Base-by-base conservation (phyloP, 2,888 invertebrate species). In the Minunthozetes semirufus region DNA sequence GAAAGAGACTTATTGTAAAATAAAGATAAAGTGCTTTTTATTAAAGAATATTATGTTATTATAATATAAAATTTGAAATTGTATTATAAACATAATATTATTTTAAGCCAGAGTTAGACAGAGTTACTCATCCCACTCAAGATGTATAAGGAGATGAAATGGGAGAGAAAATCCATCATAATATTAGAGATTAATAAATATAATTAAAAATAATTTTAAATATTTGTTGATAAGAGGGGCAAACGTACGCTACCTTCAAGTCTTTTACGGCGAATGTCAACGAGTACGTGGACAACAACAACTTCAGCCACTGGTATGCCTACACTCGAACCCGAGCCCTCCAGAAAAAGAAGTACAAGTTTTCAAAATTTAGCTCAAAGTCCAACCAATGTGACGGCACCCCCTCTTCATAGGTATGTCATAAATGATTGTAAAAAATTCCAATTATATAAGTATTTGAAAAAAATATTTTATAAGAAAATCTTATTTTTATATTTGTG, bases 251-350 rank as follows among this genome's bases (percentile, higher is more conserved):
- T 84, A 75, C 84, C 84, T 3, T 83, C 83, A 0, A 82, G 82
- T 78, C 80, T 85, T 42, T 81, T 84, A 15, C 81, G 85, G 11
- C 82, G 85, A 74, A 85, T 85, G 82, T 82, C 82, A 22, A 82
- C 82, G 73, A 83, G 84, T 78, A 84, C 84, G 15, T 85, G 84
- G 82, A 84, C 85, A 4, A 85, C 85, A 42, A 85, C 85, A 29
- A 85, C 85, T 25, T 83, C 83, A 48, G 84, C 85, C 73, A 85
- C 85, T 2, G 87, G 87, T 61, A 84, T 87, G 83, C 87, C 87
- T n/a, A 87, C 86, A 1, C 82, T 87, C 42, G 87, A 87, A 78
- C 84, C 86, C 17, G 86, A 86, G 79, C 87, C 87, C 29, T 81
- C 81, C 72, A 80, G 84, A 74, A 82, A 84, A 73, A 80, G 85